Evolutionary conservation across 1,140 invertebrate genomes (phyloP), one percentile per base, ranked within the genome.

Genomic region (Sminthurides bifidus): DNA sequence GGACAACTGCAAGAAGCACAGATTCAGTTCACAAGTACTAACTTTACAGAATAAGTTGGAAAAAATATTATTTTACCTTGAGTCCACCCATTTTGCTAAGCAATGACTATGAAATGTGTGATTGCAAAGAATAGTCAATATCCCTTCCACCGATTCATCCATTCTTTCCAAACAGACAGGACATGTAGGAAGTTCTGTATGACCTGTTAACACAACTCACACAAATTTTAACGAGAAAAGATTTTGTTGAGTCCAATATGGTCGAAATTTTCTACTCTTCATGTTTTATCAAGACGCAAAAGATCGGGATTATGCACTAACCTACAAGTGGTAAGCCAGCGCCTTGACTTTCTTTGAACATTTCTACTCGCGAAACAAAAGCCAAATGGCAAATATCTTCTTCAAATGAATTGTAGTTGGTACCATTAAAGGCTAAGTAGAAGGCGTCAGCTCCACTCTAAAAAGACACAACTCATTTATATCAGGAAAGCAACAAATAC

Each of bases 141-240:
- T 85, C 2, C 93, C 92, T 72, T 98, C 93, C 1, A 97, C 88
- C 59, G 87, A 92, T 73, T 98, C 93, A 73, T 99, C 93, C 92
- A 92, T 96, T 65, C 92, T 79, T 72, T 99, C 95, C 68, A 93
- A 70, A 70, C 93, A 97, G 17, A 97, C 92, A 6, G 94, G 88
- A 74, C 96, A 99, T 3, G 87, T 94, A n/a, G 94, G 94, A 51
- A 98, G 74, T 73, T 98, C 96, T 0, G 91, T 93, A 64, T 92
- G 83, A 1, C 83, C 81, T n/a, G 76, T 71, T 41, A 14, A 40
- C n/a, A n/a, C 30, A 43, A 31, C 65, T 60, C 15, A 73, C 61
- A 56, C 26, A 48, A 12, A 54, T 26, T 33, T 30, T 30, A 5
- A 3, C 37, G 24, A n/a, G 24, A 26, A 55, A 3, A 31, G 15